phyloP scores from a whole-genome alignment of 2,113 vertebrate species.

The Girardinichthys multiradiatus region DNA sequence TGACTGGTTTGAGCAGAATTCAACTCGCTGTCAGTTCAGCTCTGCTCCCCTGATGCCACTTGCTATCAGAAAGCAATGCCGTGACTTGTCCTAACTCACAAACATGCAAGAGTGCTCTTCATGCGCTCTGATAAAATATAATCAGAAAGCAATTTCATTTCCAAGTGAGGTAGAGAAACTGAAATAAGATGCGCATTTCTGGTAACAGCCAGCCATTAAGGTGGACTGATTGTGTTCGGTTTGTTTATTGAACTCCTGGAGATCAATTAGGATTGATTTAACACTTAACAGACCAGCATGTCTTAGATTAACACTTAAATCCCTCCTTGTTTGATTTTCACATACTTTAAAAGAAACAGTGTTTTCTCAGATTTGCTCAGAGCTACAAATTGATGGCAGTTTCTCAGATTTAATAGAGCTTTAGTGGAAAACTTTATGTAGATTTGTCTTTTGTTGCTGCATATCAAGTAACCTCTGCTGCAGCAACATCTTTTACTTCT shows the following conservation, averaged over 20 bases:
- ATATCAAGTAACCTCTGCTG: background rate
- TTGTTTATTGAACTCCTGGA: background rate
- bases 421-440: background rate
- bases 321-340: background rate
- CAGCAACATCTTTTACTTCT: background rate
- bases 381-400: background rate
- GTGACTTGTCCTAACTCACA: slow-evolving; percentile 23
- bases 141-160: background rate
- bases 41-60: slow-evolving; percentile 18
- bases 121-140: slow-evolving; percentile 15
- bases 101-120: slow-evolving; percentile 13
- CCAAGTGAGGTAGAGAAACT: background rate
- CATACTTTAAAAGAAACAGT: background rate
- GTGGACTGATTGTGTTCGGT: slow-evolving; percentile 1
- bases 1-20: slow-evolving; percentile 22
- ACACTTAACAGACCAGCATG: background rate
- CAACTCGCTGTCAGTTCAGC: slow-evolving; percentile 27
- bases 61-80: slow-evolving; percentile 38
- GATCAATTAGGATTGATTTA: slow-evolving; percentile 8
- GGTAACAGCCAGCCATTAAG: background rate
- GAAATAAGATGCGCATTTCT: background rate
- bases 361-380: background rate
- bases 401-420: background rate
- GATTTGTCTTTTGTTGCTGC: background rate
- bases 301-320: background rate